Percentiles rank a stretch among this genome's conserved stretches.
phyloP scores from a whole-genome alignment of 37 sponge, comb jelly and placozoan genomes.

The Chondrilla cf. caribensis region DNA sequence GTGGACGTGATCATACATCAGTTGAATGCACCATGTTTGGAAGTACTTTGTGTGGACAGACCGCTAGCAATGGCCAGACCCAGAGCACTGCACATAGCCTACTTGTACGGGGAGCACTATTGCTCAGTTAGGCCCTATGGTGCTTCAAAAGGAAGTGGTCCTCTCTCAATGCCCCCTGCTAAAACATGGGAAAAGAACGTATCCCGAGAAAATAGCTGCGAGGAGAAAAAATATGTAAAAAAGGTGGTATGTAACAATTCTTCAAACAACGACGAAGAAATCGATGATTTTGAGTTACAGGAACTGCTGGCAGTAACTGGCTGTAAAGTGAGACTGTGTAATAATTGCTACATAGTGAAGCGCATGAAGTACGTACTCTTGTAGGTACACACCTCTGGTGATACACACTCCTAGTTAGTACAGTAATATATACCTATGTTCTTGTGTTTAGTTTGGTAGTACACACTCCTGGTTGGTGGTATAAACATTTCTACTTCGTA shows the following conservation, averaged over 20 bases:
- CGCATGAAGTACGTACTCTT: too few species aligned
- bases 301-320: background rate
- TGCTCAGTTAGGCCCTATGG: conserved; percentile 55
- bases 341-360: too few species aligned
- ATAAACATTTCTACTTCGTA: too few species aligned
- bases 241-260: background rate
- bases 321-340: background rate
- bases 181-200: background rate
- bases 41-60: conserved; percentile 28
- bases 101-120: conserved; percentile 76
- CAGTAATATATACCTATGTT: background rate
- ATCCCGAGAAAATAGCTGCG: background rate
- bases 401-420: too few species aligned
- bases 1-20: conserved; percentile 75
- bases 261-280: background rate
- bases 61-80: background rate
- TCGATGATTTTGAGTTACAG: background rate
- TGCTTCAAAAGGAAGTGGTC: background rate
- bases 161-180: background rate
- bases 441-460: too few species aligned
- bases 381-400: too few species aligned
- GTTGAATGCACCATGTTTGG: conserved; percentile 57
- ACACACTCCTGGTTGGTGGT: too few species aligned
- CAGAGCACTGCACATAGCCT: conserved; percentile 60
- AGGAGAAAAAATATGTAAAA: background rate